Conservation (phyloP, 2,888 invertebrate genomes). For the Acanthosepion lycidas region DNA sequence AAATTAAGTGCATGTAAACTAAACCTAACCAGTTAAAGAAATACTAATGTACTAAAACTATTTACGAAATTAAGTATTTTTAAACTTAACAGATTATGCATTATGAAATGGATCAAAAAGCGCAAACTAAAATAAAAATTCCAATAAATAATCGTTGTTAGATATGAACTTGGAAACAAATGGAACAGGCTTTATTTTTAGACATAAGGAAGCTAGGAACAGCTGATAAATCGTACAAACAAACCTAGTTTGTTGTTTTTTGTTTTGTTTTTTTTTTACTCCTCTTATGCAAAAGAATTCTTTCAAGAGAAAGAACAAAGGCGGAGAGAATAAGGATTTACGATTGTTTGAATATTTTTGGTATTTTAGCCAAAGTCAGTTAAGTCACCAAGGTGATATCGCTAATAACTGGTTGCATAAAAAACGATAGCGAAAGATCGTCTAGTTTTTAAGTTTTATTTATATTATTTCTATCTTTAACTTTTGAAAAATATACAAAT, state of each 20-base stretch:
- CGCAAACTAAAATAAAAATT: background rate
- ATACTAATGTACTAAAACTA: no score
- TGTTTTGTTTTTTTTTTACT: background rate
- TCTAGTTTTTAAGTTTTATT: background rate
- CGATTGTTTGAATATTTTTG: background rate
- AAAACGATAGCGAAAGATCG: background rate
- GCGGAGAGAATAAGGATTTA: background rate
- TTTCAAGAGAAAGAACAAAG: background rate
- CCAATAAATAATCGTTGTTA: background rate
- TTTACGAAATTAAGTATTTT: no score
- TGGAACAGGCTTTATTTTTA: conserved; percentile 21
- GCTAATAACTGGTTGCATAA: background rate
- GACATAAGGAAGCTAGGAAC: conserved; percentile 9
- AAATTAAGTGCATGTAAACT: no score
- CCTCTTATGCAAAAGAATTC: background rate
- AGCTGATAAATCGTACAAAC: conserved; percentile 3
- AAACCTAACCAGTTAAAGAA: no score
- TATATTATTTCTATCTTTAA: background rate
- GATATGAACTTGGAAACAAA: conserved; percentile 14
- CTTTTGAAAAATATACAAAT: background rate
- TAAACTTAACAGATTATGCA: no score
- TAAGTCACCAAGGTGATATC: background rate
- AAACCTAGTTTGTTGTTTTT: background rate
- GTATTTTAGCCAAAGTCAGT: background rate
- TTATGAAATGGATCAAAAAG: background rate